Percentiles rank a stretch among this genome's conserved stretches.
phyloP scores from a whole-genome alignment of 2,797 vertebrate species.

The Anguilla marmorata region DNA sequence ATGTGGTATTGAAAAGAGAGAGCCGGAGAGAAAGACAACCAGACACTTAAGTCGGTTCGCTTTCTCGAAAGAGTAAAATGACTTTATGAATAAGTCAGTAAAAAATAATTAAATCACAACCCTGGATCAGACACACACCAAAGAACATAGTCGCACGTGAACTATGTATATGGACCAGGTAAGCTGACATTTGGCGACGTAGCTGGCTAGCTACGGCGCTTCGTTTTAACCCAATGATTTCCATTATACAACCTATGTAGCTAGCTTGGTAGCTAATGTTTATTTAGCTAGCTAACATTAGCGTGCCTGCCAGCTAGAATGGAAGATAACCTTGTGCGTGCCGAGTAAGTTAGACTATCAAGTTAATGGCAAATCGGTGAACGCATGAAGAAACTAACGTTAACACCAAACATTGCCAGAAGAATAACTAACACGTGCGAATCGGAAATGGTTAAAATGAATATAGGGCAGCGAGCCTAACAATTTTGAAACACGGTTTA shows the following conservation, averaged over 20 bases:
- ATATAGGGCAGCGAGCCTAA: too few species aligned
- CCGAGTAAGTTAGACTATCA: background rate
- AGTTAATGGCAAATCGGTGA: background rate
- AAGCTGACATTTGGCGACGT: background rate
- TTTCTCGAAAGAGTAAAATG: background rate
- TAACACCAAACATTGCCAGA: too few species aligned
- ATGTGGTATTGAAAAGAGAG: background rate
- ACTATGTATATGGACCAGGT: background rate
- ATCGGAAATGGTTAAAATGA: too few species aligned
- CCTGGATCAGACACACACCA: background rate
- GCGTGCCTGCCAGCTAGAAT: background rate
- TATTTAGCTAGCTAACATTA: background rate
- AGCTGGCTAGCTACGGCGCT: background rate
- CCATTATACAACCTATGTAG: background rate
- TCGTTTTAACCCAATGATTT: slow-evolving; percentile 1
- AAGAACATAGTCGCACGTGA: background rate
- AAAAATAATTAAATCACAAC: background rate
- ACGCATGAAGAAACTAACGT: background rate
- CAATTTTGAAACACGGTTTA: too few species aligned
- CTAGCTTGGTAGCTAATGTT: background rate
- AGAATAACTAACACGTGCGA: too few species aligned
- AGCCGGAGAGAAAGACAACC: background rate
- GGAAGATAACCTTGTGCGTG: background rate
- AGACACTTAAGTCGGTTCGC: background rate
- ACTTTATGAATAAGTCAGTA: background rate